phyloP scores from a whole-genome alignment of 1,140 invertebrate species.

The Hylyphantes graminicola region DNA sequence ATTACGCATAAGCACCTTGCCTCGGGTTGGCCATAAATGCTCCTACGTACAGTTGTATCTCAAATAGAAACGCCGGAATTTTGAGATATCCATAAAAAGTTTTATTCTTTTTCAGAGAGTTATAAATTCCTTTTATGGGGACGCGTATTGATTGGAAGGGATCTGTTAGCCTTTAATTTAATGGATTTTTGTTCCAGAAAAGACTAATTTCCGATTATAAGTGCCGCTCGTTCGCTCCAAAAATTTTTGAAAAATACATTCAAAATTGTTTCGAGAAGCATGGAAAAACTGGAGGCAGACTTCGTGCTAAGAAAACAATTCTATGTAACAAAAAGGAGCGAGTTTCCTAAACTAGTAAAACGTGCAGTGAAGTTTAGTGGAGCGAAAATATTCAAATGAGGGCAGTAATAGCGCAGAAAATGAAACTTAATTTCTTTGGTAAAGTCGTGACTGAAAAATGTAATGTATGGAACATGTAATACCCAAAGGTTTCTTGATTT shows the following conservation, averaged over 20 bases:
- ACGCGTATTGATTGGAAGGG: slow-evolving; percentile 38
- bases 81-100: slow-evolving; percentile 53
- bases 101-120: slow-evolving; percentile 51
- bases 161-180: slow-evolving; percentile 36
- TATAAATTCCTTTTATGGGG: slow-evolving; percentile 54
- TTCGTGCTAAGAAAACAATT: slow-evolving; percentile 7
- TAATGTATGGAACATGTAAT: neutral
- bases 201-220: slow-evolving; percentile 40
- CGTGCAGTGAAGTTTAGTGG: neutral
- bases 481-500: too few species aligned
- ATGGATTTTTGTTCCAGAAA: neutral
- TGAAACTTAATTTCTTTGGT: neutral
- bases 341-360: slow-evolving; percentile 21
- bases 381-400: neutral
- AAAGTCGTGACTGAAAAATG: slow-evolving; percentile 29
- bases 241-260: neutral
- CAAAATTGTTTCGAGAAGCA: neutral
- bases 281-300: neutral
- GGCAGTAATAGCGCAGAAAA: neutral
- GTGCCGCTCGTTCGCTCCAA: neutral
- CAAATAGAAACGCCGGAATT: slow-evolving; percentile 33
- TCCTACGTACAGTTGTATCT: neutral
- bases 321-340: slow-evolving; percentile 15
- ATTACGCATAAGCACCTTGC: slow-evolving; percentile 4
- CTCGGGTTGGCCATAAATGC: neutral